Evolutionary conservation across 2,113 vertebrate genomes (phyloP), one percentile per base, ranked within the genome.

Genomic region (Macaca mulatta): DNA sequence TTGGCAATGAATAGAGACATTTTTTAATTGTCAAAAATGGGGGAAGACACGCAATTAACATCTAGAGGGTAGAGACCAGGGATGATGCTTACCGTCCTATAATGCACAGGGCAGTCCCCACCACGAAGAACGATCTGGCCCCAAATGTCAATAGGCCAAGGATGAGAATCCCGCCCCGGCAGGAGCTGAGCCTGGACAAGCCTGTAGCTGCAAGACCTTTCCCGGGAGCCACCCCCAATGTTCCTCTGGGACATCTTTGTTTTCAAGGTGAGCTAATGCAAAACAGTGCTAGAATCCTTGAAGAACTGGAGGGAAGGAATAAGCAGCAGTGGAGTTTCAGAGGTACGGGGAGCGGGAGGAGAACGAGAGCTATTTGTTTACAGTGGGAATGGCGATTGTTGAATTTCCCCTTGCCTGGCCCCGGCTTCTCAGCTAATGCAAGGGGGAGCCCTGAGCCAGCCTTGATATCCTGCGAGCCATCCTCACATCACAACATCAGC

Each of bases 281-380:
- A 97, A 74, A 61, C 40, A 13, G 35, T 0, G 84, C 77, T 64
- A 55, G 67, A 90, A 79, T 92, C 75, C 97, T 98, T 91, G 77
- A 92, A 96, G 75, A 67, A 35, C 12, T 69, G 32, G 10, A 55
- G 40, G 45, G 2, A 30, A 96, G 85, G 97, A 79, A 35, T 85
- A 55, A 32, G 23, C 72, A 86, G 95, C 96, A 96, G 22, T 43
- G 77, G 91, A 97, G 70, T 38, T 92, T 75, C 95, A 93, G 70
- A 2, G 20, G 23, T 23, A 40, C 30, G 12, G 13, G 77, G 6
- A 22, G 13, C 3, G 8, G 35, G 22, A 61, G 23, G 13, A 8
- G 30, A 43, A 57, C n/a, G 30, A 12, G 27, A 23, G 9, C 10
- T 50, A 1, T 74, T 40, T 92, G 89, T 77, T 88, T 90, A 57